phyloP scores from a whole-genome alignment of 2,113 vertebrate genomes.

The Saccopteryx leptura region DNA sequence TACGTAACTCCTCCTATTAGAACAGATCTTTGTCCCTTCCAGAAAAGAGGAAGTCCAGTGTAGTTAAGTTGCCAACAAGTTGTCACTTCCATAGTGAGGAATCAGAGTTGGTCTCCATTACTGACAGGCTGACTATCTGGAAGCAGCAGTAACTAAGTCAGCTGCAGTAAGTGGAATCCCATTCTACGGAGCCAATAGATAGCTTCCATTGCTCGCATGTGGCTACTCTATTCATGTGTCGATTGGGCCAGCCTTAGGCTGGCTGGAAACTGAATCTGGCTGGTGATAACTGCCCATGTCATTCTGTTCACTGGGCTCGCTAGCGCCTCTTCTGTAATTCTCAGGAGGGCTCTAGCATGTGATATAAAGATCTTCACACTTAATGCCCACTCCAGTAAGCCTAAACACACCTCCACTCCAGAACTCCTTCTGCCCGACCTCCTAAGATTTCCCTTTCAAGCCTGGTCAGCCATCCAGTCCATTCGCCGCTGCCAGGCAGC shows the following conservation, averaged over 20 bases:
- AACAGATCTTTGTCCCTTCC: background rate
- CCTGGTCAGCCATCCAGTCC: background rate
- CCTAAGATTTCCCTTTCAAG: background rate
- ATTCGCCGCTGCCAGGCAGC: background rate
- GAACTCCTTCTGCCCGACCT: background rate
- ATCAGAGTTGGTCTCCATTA: background rate
- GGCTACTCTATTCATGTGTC: background rate
- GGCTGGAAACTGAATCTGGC: background rate
- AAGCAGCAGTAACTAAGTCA: background rate
- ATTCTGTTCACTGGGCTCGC: background rate
- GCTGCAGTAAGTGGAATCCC: background rate
- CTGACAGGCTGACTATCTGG: background rate
- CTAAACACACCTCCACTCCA: background rate
- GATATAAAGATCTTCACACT: background rate
- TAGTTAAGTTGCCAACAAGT: background rate
- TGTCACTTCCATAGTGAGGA: background rate
- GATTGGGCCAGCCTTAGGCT: background rate
- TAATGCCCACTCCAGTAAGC: background rate
- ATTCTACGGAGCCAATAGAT: background rate
- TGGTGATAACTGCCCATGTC: background rate
- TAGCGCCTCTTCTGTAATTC: background rate
- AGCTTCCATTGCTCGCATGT: background rate
- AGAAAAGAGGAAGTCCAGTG: background rate
- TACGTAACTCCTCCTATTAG: background rate
- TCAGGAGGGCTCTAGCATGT: background rate